Evolutionary conservation across 2,113 vertebrate species (phyloP), one percentile per base, ranked within the genome.

Genomic region (Chunga burmeisteri): DNA sequence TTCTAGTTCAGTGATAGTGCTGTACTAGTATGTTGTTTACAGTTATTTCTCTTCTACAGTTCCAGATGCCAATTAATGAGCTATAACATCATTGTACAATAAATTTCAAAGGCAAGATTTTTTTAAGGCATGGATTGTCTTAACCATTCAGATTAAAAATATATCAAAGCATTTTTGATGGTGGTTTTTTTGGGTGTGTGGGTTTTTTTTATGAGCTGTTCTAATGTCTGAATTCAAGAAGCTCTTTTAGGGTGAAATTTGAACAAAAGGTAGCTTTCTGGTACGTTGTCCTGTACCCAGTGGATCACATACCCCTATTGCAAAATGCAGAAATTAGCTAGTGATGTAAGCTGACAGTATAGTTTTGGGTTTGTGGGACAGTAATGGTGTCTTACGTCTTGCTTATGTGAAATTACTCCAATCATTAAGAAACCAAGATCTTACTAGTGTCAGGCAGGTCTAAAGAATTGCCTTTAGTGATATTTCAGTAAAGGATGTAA

Each of bases 261-360:
- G 16, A 83, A 77, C 3, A 63, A 86, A 52, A 72, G 3, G 10
- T 27, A 20, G 3, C 47, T 63, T 93, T 92, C 50, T 62, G 18
- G 9, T 13, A 6, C 1, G 0, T 72, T 80, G 16, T 72, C n/a
- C 8, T 75, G 9, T 32, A 32, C 3, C 11, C 22, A 53, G 8
- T 53, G 30, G 30, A 71, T 63, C 26, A 18, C 5, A 10, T 42
- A 61, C 5, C 5, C 2, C 9, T 56, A 3, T 9, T 84, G 13
- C 8, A 74, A 13, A 42, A 58, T 14, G 29, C 2, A 74, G 44
- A 74, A 78, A 52, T 42, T 40, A 59, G 30, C 29, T 52, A 52
- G 11, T 61, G 30, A 27, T 71, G 17, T 72, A n/a, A 59, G 3
- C 4, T 82, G 32, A 36, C 8, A 44, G 7, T 50, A 21, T n/a